Evolutionary conservation across 2,888 invertebrate species (phyloP).

Genomic region (Scaptomyza polygonia): DNA sequence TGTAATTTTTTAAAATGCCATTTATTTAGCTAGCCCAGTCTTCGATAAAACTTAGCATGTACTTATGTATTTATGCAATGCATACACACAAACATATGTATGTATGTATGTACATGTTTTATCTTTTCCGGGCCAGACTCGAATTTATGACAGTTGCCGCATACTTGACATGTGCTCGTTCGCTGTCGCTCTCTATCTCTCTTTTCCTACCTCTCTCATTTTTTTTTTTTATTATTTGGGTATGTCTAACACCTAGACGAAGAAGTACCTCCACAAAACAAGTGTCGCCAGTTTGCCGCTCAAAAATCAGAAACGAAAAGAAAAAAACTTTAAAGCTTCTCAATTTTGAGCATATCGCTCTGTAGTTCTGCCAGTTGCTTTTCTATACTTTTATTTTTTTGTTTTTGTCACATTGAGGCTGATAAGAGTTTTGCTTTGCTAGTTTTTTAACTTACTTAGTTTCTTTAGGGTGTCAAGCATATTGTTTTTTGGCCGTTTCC

Average conservation of each 20-base stretch:
- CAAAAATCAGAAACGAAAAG: constrained; percentile 32
- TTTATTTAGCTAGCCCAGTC: constrained; percentile 55
- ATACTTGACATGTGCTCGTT: constrained; percentile 49
- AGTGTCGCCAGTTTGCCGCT: constrained; percentile 71
- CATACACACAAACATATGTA: constrained; percentile 7
- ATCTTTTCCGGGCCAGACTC: constrained; percentile 65
- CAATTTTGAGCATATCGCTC: constrained; percentile 52
- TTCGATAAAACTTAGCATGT: constrained; percentile 32
- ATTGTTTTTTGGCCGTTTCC: constrained; percentile 55
- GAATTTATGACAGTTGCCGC: constrained; percentile 75
- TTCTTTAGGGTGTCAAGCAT: constrained; percentile 44
- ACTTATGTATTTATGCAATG: constrained; percentile 11
- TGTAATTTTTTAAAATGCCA: constrained; percentile 76
- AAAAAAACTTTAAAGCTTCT: constrained; percentile 62
- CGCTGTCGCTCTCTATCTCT: background rate
- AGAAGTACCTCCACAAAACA: constrained; percentile 48
- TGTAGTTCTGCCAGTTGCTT: constrained; percentile 46
- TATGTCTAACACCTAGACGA: constrained; percentile 63
- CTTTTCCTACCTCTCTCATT: background rate
- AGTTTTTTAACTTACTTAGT: constrained; percentile 65
- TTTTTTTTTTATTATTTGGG: constrained; percentile 16
- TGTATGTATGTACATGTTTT: constrained; percentile 36
- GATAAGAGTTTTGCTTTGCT: constrained; percentile 75
- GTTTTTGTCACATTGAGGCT: constrained; percentile 63
- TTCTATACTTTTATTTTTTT: constrained; percentile 14